Evolutionary conservation across 2,797 vertebrate species (phyloP), one percentile per base, ranked within the genome.

Genomic region (Pempheris klunzingeri): DNA sequence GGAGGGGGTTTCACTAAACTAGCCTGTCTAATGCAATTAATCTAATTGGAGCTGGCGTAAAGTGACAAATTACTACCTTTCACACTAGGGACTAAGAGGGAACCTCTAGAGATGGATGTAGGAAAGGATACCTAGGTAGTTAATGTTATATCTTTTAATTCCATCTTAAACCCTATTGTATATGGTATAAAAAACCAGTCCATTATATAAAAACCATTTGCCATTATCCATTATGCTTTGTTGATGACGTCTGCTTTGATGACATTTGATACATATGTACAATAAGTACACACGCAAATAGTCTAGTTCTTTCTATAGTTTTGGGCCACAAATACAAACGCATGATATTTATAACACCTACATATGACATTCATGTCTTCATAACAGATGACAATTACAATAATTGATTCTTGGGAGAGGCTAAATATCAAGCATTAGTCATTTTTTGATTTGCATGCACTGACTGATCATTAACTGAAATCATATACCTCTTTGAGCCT

Each of bases 31-130:
- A 93, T 94, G 92, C 90, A 93, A 93, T 93, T 94, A 93, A 94
- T 93, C 88, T 90, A 94, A 93, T 92, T 92, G 92, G 89, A 88
- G 87, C 87, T 61, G 81, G 90, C 85, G 63, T 91, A 95, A 93
- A 94, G 96, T 97, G 96, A 97, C 96, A 97, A 96, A 97, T 97
- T 96, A 96, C 96, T 95, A 96, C 95, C 93, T 96, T 96, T 96
- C 96, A 97, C 96, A 96, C 90, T n/a, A 32, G 90, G 90, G 93
- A 94, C 85, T 82, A 78, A 78, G 68, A 88, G 75, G 63, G 81
- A 93, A 90, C 90, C 91, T 92, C 91, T 68, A 71, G 91, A 92
- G 93, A 93, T 86, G 80, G 80, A 90, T 89, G 78, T 72, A 77
- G 81, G 80, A 82, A 90, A 73, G 84, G 77, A 91, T 89, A 92